Base-by-base conservation (phyloP, 1,140 invertebrate genomes). In the Magallana gigas region DNA sequence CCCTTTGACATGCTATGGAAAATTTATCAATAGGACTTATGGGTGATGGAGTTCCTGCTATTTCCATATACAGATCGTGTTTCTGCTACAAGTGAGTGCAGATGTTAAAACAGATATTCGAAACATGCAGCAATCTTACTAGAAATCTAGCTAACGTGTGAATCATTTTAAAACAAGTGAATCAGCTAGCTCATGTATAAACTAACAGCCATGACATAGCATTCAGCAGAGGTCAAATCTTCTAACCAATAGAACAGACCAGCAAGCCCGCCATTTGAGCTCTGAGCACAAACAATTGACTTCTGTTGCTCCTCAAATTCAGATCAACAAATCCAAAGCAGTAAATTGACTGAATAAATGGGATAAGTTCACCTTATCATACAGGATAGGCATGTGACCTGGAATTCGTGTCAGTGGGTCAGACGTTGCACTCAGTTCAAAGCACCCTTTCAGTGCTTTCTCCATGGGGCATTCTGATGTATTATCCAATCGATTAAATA, bases 101-200 rank as follows among this genome's bases (percentile, higher is more conserved):
- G 23, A 76, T 76, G 12, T 29, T 36, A 29, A 23, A 18, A 76
- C 68, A 76, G 23, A 76, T 29, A 76, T 76, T 76, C 23, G 23
- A 76, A 76, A 29, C 23, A 76, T 76, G 23, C 68, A 29, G 8
- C 68, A 76, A 76, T 76, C 68, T 76, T 76, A 76, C 68, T 29
- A 76, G 68, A 29, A 76, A 76, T 36, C 68, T 76, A 76, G 23
- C 23, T 29, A 29, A 76, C 36, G 68, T 29, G 68, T 76, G 68
- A 76, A 76, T 76, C 68, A 76, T 76, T 76, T 76, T 76, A 0
- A 62, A 62, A 62, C 60, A 76, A 76, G 18, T 76, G 68, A 76
- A 76, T 76, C 68, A 76, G 11, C 23, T 76, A 76, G 8, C 23
- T 76, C 68, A 76, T 76, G 68, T 76, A 76, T 76, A 76, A 76